These are phyloP conservation scores for Porites evermanni DNA, from an alignment of 92 coral and sea anemone species.

Conservation along the genomic window DNA sequence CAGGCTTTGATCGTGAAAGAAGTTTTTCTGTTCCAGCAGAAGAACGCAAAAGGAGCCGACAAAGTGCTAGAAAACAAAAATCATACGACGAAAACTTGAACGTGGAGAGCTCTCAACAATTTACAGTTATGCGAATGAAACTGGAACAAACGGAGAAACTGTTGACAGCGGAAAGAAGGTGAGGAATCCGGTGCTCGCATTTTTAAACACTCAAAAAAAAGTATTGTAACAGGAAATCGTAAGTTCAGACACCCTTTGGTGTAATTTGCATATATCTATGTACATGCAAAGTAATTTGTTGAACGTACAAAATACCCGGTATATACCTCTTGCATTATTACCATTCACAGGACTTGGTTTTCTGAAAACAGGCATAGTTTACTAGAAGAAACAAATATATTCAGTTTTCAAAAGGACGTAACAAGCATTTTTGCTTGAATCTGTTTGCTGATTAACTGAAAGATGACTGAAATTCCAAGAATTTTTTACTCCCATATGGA, in stretches of 20 bases:
- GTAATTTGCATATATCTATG: slow-evolving; percentile 1
- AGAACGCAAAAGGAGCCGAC: slow-evolving; percentile 56
- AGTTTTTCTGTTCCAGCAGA: slow-evolving; percentile 58
- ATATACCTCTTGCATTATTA: slow-evolving; percentile 1
- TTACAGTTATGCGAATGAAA: slow-evolving; percentile 70
- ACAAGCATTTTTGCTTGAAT: neutral
- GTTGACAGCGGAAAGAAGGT: slow-evolving; percentile 89
- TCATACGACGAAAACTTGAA: slow-evolving; percentile 48
- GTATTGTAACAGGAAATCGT: slow-evolving; percentile 9
- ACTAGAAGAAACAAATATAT: neutral
- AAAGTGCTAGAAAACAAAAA: slow-evolving; percentile 49
- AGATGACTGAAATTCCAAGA: neutral
- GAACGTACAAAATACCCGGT: too few species aligned
- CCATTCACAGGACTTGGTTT: neutral
- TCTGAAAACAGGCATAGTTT: neutral
- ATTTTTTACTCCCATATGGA: neutral
- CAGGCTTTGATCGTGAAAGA: slow-evolving; percentile 22
- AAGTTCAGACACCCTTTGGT: neutral
- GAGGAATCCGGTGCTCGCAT: neutral
- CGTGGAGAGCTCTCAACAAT: slow-evolving; percentile 68
- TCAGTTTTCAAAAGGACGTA: neutral
- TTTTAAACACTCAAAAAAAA: neutral
- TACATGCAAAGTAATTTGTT: neutral
- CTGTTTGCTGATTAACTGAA: too few species aligned
- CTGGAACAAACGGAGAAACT: slow-evolving; percentile 82